These are phyloP conservation scores for Trinectes maculatus DNA, from an alignment of 2,113 vertebrate genomes.

Conservation along the genomic window DNA sequence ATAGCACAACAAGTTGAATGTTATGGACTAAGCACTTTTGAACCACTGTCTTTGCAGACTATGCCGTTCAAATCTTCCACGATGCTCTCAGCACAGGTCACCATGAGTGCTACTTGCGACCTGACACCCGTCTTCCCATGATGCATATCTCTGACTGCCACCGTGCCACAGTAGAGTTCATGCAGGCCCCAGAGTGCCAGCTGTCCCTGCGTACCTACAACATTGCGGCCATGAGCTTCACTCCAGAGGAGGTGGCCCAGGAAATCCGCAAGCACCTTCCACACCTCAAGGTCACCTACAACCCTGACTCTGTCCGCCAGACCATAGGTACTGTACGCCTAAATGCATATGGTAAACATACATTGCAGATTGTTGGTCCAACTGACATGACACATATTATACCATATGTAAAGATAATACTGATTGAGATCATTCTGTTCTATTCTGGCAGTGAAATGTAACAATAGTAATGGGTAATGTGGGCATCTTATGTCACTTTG, in stretches of 20 bases:
- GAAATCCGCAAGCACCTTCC: slow-evolving; percentile 83
- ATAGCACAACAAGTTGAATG: background rate
- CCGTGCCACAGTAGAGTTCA: slow-evolving; percentile 82
- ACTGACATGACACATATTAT: background rate
- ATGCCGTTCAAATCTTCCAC: slow-evolving; percentile 83
- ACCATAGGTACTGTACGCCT: slow-evolving; percentile 75
- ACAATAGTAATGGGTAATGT: slow-evolving; percentile 9
- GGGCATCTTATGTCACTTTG: slow-evolving; percentile 31
- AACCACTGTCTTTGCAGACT: slow-evolving; percentile 68
- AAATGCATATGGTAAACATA: background rate
- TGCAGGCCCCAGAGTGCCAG: slow-evolving; percentile 78
- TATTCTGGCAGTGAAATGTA: too few species aligned
- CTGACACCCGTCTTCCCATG: slow-evolving; percentile 84
- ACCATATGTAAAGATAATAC: background rate
- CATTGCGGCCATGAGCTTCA: slow-evolving; percentile 84
- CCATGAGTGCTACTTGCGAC: slow-evolving; percentile 81
- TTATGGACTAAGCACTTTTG: background rate
- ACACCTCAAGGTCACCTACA: slow-evolving; percentile 81
- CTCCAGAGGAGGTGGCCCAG: slow-evolving; percentile 79
- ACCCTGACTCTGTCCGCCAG: slow-evolving; percentile 79
- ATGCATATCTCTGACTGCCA: slow-evolving; percentile 85
- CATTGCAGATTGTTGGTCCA: background rate
- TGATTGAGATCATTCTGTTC: background rate
- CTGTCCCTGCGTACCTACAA: slow-evolving; percentile 83
- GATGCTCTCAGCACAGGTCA: slow-evolving; percentile 80